Percentiles rank a stretch among this genome's conserved stretches.
These are phyloP conservation scores for Lanius collurio DNA, from an alignment of 2,113 vertebrate genomes.

Conservation along the genomic window DNA sequence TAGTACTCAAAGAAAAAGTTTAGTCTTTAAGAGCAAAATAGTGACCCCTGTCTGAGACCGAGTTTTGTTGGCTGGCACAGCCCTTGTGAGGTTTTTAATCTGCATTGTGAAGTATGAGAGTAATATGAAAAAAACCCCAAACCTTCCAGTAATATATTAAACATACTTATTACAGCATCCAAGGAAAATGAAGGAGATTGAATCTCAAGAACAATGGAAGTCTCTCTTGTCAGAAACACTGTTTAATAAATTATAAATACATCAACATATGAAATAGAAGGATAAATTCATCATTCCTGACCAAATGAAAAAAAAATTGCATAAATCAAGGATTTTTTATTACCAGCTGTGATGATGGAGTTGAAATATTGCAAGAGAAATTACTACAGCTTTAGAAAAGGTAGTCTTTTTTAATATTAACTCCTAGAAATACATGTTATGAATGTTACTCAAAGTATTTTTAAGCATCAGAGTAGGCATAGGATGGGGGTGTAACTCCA, in stretches of 20 bases:
- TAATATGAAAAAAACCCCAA: background rate
- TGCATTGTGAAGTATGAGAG: background rate
- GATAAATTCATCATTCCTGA: background rate
- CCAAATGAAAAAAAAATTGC: background rate
- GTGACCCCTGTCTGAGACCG: background rate
- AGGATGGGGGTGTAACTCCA: background rate
- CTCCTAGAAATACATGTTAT: background rate
- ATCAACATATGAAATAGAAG: background rate
- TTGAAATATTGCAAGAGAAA: background rate
- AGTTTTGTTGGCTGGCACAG: background rate
- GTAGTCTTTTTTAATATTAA: background rate
- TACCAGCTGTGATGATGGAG: background rate
- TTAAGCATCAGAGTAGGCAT: background rate
- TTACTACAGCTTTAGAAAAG: background rate
- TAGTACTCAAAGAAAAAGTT: background rate
- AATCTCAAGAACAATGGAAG: background rate
- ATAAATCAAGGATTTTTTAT: background rate
- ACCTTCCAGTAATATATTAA: constrained; percentile 5
- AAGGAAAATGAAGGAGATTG: background rate
- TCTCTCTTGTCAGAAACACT: background rate
- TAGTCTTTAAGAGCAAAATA: background rate
- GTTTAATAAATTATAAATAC: background rate
- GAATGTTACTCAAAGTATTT: background rate
- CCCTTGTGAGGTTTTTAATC: background rate
- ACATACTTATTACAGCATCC: background rate